Percentiles rank a stretch among this genome's conserved stretches.
These are phyloP conservation scores for Melanotaenia nigrans DNA, from an alignment of 2,797 vertebrate species.

Conservation along the genomic window DNA sequence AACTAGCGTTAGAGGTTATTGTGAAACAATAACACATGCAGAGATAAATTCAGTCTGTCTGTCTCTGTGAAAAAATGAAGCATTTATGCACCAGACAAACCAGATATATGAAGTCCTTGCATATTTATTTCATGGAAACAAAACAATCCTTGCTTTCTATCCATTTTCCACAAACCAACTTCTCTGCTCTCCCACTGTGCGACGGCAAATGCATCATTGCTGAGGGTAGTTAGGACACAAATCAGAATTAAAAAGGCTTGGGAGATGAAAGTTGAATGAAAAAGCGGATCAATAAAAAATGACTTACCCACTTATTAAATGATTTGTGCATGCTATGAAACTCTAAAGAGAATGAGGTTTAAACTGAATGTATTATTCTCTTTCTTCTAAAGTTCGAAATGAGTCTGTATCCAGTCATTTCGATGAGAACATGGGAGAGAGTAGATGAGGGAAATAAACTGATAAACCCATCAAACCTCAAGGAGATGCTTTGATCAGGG, in stretches of 20 bases:
- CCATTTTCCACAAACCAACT: slow-evolving; percentile 25
- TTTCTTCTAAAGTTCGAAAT: slow-evolving; percentile 66
- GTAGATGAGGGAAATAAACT: slow-evolving; percentile 42
- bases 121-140: slow-evolving; percentile 75
- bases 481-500: slow-evolving; percentile 52
- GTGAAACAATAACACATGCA: slow-evolving; percentile 32
- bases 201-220: slow-evolving; percentile 2
- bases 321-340: slow-evolving; percentile 58
- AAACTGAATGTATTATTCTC: slow-evolving; percentile 70
- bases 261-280: slow-evolving; percentile 69
- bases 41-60: slow-evolving; percentile 32
- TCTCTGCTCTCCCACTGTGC: slow-evolving; percentile 22
- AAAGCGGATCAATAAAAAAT: slow-evolving; percentile 73
- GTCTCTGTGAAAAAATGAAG: slow-evolving; percentile 51
- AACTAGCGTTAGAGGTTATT: slow-evolving; percentile 38
- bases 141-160: slow-evolving; percentile 58
- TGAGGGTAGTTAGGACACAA: slow-evolving; percentile 51
- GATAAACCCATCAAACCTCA: slow-evolving; percentile 25
- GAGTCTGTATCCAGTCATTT: slow-evolving; percentile 36
- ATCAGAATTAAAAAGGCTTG: slow-evolving; percentile 60
- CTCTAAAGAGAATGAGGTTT: slow-evolving; percentile 54
- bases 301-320: slow-evolving; percentile 64
- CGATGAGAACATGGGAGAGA: slow-evolving; percentile 34
- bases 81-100: slow-evolving; percentile 58
- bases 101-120: slow-evolving; percentile 49